Conservation (phyloP, 2,888 invertebrate genomes). For the Eupelmus urozonus region DNA sequence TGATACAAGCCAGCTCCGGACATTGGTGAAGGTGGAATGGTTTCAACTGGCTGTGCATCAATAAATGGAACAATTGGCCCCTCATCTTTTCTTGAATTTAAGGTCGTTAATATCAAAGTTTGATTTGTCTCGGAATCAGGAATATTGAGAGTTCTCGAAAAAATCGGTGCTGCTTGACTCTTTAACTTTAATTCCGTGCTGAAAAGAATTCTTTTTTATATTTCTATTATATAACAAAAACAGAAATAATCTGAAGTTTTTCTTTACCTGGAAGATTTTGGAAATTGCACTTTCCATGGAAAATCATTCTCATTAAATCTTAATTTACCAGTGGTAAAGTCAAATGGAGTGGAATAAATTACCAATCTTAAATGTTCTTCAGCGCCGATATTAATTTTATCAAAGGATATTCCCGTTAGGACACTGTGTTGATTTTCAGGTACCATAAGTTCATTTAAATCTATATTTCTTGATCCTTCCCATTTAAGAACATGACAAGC, state of each 20-base stretch:
- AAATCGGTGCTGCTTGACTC: too few species aligned
- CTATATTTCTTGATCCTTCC: not conserved
- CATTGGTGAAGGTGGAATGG: conserved; percentile 83
- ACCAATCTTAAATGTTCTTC: not conserved
- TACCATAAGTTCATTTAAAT: not conserved
- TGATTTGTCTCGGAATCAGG: too few species aligned
- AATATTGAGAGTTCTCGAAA: too few species aligned
- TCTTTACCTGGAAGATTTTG: not conserved
- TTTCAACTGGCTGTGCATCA: conserved; percentile 86
- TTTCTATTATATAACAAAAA: not conserved
- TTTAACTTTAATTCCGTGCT: not conserved
- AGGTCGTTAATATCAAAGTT: too few species aligned
- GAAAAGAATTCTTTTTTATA: not conserved
- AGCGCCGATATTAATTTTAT: not conserved
- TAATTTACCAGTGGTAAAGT: not conserved
- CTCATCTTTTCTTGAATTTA: too few species aligned
- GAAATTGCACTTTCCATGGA: not conserved
- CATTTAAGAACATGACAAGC: not conserved
- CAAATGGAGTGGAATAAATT: conserved; percentile 3
- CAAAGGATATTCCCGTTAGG: not conserved
- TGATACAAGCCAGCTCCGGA: conserved; percentile 88
- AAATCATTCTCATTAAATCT: not conserved
- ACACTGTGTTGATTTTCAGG: not conserved
- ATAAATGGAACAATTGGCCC: conserved; percentile 82
- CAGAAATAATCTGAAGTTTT: not conserved